Base-by-base conservation (phyloP, 2,888 invertebrate species). In the Aspidiotus destructor region DNA sequence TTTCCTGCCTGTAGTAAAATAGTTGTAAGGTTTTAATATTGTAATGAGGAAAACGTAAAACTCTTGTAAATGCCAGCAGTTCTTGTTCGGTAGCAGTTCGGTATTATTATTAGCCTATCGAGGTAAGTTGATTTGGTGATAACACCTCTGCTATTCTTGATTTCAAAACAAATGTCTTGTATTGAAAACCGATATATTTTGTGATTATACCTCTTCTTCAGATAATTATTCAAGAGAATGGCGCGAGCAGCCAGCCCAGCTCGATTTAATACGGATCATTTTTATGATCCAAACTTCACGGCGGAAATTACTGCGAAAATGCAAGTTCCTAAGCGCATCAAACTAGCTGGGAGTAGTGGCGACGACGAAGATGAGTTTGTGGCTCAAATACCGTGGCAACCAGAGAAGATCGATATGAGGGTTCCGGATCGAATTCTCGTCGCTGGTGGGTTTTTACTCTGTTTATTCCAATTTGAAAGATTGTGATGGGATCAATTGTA, bases 351-450 rank as follows among this genome's bases (percentile, higher is more conserved):
- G 41, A 86, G 85, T 74, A 62, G 60, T 9, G 70, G 69, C 28
- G 63, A 72, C 60, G 63, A 71, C 8, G 52, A 63, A 5, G 60
- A 68, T 6, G 70, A 71, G 10, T 55, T 57, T 16, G 58, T n/a
- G 7, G 64, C 61, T 11, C 69, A 42, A 60, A 58, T 65, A 16
- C 65, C 65, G 16, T 65, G 57, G 58, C 65, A 65, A 28, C 52
- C 69, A 68, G 15, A 58, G 57, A 88, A 88, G 78, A 86, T 89
- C 77, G 87, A 88, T 74, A 95, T 95, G 95, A 87, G 87, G 76
- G 94, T 96, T 52, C 95, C 95, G 3, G 95, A 95, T 75, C 84
- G 93, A 76, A 95, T 96, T 77, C 82, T 95, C 73, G 88, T 95
- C 60, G 84, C 88, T 74, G 95, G 95, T 76, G 85, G 86, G 77